phyloP scores from a whole-genome alignment of 2,113 vertebrate species.

The Sturnira hondurensis region DNA sequence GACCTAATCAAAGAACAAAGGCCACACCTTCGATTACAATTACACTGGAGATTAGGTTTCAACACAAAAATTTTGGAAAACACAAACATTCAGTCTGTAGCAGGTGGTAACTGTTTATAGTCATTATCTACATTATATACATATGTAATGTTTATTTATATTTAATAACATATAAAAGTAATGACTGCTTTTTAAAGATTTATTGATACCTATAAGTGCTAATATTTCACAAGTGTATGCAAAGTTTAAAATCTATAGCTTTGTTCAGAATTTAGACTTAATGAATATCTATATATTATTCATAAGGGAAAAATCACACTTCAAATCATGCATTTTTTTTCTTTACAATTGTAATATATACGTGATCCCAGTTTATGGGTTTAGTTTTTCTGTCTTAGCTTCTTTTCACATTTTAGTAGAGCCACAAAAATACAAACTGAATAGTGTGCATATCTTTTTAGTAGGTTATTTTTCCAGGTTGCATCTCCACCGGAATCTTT shows the following conservation, averaged over 20 bases:
- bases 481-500: slow-evolving; percentile 41
- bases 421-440: not conserved
- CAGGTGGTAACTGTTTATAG: not conserved
- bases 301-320: not conserved
- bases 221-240: not conserved
- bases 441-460: slow-evolving; percentile 18
- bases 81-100: not conserved
- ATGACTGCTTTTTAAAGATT: not conserved
- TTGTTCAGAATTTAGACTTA: not conserved
- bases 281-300: slow-evolving; percentile 8
- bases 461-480: slow-evolving; percentile 31
- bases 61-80: not conserved
- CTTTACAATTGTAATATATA: not conserved
- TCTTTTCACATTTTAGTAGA: slow-evolving; percentile 1
- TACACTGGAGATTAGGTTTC: not conserved
- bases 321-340: not conserved
- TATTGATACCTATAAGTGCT: not conserved
- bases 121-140: not conserved
- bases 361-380: not conserved
- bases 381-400: slow-evolving; percentile 17
- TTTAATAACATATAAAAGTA: not conserved
- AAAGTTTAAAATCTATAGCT: not conserved
- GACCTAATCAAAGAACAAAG: not conserved
- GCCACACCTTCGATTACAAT: not conserved
- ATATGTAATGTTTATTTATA: not conserved